Evolutionary conservation across 2,888 invertebrate genomes (phyloP), one percentile per base, ranked within the genome.

Genomic region (Cepaea hortensis): DNA sequence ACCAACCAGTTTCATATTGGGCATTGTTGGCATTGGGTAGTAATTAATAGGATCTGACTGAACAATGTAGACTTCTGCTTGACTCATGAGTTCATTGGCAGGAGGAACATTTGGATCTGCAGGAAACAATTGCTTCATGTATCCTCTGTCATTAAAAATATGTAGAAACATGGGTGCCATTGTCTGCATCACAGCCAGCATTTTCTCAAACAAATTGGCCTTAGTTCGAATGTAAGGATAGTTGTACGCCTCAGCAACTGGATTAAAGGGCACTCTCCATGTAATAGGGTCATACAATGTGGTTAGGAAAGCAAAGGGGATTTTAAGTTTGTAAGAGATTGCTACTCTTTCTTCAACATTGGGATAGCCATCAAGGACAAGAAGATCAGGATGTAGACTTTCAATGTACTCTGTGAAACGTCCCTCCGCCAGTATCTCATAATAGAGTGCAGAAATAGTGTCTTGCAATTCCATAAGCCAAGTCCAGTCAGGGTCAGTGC

Each of bases 1-100:
- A 0, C 86, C 86, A 55, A 86, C 62, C 11, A 79, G 73, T 70
- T 86, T 86, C 46, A 86, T 83, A 79, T 86, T 86, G 70, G 86
- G 86, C 13, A 86, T 4, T 35, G 55, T 20, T 50, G 86, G 73
- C 3, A 46, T 18, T 15, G 86, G 83, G 23, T 81, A 85, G 75
- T 85, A 81, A 61, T 81, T 23, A 35, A 85, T 50, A 65, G 72
- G 85, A 75, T 86, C 86, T 0, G 35, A 48, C 73, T 86, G 79
- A 61, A 86, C 83, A 72, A 86, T 68, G 62, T 79, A 86, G 48
- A 86, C 50, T 5, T 83, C 86, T 0, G 86, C 86, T 73, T 72
- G 48, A 35, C 79, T 79, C 72, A 86, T 62, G 23, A 84, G 86
- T n/a, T 77, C 77, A 77, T 77, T 77, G 13, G 77, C 20, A 6